Evolutionary conservation across 2,888 invertebrate genomes (phyloP).

Genomic region (Drosophila tripunctata): DNA sequence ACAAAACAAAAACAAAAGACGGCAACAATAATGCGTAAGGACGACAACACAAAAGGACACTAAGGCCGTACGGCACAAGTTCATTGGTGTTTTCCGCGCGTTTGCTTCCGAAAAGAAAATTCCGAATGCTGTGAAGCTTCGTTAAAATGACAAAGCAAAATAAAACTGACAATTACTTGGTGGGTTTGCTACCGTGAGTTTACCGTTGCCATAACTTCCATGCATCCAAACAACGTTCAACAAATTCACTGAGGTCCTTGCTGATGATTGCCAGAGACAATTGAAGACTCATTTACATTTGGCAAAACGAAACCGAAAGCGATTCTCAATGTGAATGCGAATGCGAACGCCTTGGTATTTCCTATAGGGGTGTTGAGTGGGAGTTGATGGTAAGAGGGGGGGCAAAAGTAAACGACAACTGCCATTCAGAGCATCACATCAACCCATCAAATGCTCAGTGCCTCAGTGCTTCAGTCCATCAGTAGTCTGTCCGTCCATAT

Average conservation of each 20-base stretch:
- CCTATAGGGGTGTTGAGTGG: too few species aligned
- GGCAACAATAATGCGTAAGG: too few species aligned
- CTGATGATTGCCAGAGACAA: slow-evolving; percentile 50
- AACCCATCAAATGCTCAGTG: background rate
- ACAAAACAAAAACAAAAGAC: too few species aligned
- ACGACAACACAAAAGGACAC: slow-evolving; percentile 56
- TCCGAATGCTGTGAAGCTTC: slow-evolving; percentile 56
- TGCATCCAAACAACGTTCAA: too few species aligned
- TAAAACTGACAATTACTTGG: slow-evolving; percentile 65
- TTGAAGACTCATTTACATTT: slow-evolving; percentile 68
- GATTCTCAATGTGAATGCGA: slow-evolving; percentile 15
- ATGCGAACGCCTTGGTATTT: slow-evolving; percentile 44
- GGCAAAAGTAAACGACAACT: slow-evolving; percentile 7
- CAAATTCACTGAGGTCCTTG: slow-evolving; percentile 8
- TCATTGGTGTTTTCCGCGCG: slow-evolving; percentile 54
- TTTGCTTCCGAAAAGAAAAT: slow-evolving; percentile 42
- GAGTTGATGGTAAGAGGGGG: too few species aligned
- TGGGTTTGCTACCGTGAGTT: slow-evolving; percentile 12
- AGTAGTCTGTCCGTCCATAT: slow-evolving; percentile 15
- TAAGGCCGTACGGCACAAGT: too few species aligned
- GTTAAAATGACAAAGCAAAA: slow-evolving; percentile 69
- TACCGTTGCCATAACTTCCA: background rate
- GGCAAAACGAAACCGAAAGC: slow-evolving; percentile 33
- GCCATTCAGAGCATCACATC: slow-evolving; percentile 27
- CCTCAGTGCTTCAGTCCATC: background rate